Base-by-base conservation (phyloP, 2,797 vertebrate genomes). In the Syngnathus acus region DNA sequence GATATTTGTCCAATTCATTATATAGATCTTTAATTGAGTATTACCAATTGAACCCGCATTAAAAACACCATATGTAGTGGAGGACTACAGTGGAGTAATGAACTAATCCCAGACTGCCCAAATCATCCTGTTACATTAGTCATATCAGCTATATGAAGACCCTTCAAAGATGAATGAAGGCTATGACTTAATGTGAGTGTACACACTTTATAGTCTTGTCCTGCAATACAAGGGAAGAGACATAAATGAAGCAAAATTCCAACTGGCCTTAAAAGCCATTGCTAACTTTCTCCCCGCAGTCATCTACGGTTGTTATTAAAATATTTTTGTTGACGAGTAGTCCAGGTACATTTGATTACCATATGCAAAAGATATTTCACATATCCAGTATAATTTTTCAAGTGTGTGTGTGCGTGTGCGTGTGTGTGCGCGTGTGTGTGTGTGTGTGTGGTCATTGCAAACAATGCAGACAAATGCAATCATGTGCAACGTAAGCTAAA, bases 241-340 rank as follows among this genome's bases (percentile, higher is more conserved):
- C 69, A 76, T 53, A 77, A 77, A 82, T 67, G 75, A 60, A 78
- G 69, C 77, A 81, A 91, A 91, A 89, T 88, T 90, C 88, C 85
- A 90, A 90, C 88, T 86, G 86, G 78, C 84, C 87, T 84, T 88
- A 89, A 89, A 91, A 90, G 88, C 87, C 89, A 91, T 92, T 91
- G 88, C 91, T 92, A 89, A 91, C 89, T 86, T 90, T 86, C 88
- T 87, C 84, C 78, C 82, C 82, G 81, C 80, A 82, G 90, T 90
- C 88, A 87, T 89, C 89, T 91, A 87, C 87, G 84, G 88, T 88
- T 91, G 90, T 91, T 92, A 91, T 91, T 91, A 92, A 91, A 92
- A 89, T 78, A 81, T 84, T 87, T 8, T 88, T 87, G 89, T 90
- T 91, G 88, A 91, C 91, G 89, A 89, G 86, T 89, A 90, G 85